phyloP scores from a whole-genome alignment of 2,797 vertebrate species.

The Picus viridis region DNA sequence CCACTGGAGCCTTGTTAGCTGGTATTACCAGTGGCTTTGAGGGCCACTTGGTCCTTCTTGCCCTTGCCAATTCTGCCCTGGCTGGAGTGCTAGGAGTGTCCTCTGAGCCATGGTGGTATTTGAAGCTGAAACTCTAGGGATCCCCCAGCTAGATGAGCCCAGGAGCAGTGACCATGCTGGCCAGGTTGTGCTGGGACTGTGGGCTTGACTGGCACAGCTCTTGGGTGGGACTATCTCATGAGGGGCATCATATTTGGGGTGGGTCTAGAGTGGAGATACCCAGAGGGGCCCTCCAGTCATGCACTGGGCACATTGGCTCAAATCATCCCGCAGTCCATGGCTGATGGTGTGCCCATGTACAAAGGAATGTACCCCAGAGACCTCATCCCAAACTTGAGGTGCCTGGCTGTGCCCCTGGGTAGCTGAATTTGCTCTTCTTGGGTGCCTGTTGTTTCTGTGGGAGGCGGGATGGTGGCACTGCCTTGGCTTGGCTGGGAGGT shows the following conservation, averaged over 20 bases:
- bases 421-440: neutral
- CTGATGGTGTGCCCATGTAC: fast-evolving
- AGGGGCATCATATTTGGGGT: neutral
- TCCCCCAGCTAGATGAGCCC: neutral
- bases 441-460: neutral
- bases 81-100: fast-evolving
- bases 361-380: neutral
- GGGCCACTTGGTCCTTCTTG: neutral
- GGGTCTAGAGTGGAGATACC: neutral
- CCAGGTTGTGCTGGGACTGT: neutral
- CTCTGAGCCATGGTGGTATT: neutral
- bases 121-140: neutral
- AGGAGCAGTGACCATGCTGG: neutral
- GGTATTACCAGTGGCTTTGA: neutral
- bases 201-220: neutral
- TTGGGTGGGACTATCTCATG: neutral
- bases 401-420: neutral
- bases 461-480: neutral
- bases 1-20: neutral
- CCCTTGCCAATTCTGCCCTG: neutral
- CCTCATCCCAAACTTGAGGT: neutral
- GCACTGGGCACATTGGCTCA: neutral
- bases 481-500: neutral
- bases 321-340: neutral
- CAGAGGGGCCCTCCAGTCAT: neutral